A percentile compares a stretch with the other conserved stretches of the same genome.
These are phyloP conservation scores for Drosophila cardini DNA, from an alignment of 1,140 invertebrate species.

Conservation along the genomic window DNA sequence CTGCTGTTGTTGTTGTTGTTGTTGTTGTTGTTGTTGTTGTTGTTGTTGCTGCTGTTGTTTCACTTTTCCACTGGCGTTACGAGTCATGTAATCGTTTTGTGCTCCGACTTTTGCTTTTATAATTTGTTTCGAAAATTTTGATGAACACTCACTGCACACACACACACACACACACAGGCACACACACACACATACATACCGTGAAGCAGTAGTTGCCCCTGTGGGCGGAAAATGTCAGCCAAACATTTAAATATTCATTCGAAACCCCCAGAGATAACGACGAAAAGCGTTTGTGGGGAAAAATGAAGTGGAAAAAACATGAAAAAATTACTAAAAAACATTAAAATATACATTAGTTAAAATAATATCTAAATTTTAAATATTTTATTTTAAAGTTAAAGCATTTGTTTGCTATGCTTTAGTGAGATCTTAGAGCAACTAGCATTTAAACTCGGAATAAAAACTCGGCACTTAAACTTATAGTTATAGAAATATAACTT, in stretches of 20 bases:
- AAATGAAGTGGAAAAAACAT: not conserved
- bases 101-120: slow-evolving; percentile 61
- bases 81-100: slow-evolving; percentile 73
- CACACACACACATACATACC: too few species aligned
- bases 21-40: slow-evolving; percentile 30
- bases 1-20: too few species aligned
- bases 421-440: too few species aligned
- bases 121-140: slow-evolving; percentile 66
- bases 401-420: too few species aligned
- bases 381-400: too few species aligned
- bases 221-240: not conserved
- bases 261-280: not conserved
- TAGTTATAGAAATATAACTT: too few species aligned
- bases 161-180: too few species aligned
- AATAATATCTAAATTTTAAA: too few species aligned
- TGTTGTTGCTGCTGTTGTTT: slow-evolving; percentile 20
- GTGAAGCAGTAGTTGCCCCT: not conserved
- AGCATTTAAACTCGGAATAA: too few species aligned
- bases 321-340: too few species aligned
- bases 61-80: slow-evolving; percentile 35
- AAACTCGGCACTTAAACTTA: too few species aligned
- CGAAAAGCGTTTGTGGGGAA: not conserved
- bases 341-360: not conserved
- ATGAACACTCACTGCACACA: slow-evolving; percentile 45
- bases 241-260: slow-evolving; percentile 27